Conservation (phyloP, 37 sponge, comb jelly and placozoan genomes). For the Hormiphora californensis region DNA sequence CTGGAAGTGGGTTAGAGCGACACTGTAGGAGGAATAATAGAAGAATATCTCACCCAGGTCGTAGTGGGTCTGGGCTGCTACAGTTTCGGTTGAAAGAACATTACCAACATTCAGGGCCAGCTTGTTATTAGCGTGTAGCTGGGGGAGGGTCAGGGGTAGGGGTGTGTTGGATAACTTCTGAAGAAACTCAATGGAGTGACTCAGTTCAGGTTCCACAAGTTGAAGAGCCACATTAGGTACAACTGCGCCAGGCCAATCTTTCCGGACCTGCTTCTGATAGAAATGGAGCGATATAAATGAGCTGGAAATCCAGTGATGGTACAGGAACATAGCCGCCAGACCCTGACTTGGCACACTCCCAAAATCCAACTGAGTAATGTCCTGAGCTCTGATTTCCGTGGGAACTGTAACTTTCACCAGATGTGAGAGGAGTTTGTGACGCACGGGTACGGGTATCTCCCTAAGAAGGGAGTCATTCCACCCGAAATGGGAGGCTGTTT, state of each 20-base stretch:
- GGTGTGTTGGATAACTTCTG: neutral
- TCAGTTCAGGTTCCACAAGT: conserved; percentile 24
- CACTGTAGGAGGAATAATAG: neutral
- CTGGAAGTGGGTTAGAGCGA: conserved; percentile 14
- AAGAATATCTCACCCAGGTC: conserved; percentile 34
- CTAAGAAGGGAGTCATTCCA: neutral
- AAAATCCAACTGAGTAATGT: neutral
- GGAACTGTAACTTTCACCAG: conserved; percentile 51
- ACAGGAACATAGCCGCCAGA: conserved; percentile 14
- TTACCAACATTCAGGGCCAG: neutral
- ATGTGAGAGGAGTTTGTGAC: conserved; percentile 13
- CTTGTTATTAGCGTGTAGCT: neutral
- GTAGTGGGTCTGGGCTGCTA: conserved; percentile 1
- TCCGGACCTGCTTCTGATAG: neutral
- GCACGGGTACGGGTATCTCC: neutral
- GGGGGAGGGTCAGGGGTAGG: neutral
- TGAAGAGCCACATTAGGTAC: conserved; percentile 18
- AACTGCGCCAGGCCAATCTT: conserved; percentile 16
- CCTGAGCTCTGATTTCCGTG: conserved; percentile 23
- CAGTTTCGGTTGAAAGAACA: neutral
- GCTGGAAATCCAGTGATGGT: conserved; percentile 31
- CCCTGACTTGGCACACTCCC: neutral
- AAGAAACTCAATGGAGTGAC: conserved; percentile 36
- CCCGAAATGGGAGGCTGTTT: conserved; percentile 13
- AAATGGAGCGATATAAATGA: conserved; percentile 39